phyloP scores from a whole-genome alignment of 2,888 invertebrate genomes.

The Caenorhabditis drosophilae region DNA sequence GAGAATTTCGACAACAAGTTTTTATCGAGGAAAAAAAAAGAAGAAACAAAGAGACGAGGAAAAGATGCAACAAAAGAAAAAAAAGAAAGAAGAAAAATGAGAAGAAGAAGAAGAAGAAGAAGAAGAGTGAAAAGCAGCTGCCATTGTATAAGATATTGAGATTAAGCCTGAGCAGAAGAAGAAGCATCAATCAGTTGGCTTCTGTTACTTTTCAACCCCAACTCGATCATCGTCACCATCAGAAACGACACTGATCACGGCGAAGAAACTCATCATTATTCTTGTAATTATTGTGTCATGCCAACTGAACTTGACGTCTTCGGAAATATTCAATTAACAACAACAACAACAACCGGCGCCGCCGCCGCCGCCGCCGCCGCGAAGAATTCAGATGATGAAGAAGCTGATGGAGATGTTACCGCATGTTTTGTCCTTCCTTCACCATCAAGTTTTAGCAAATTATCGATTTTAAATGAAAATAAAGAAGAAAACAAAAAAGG shows the following conservation, averaged over 20 bases:
- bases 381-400: no score
- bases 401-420: constrained; percentile 38
- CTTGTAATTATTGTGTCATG: constrained; percentile 3
- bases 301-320: constrained; percentile 30
- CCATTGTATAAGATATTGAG: no score
- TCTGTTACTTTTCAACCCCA: no score
- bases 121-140: constrained; percentile 2
- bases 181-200: not conserved
- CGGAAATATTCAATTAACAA: constrained; percentile 18
- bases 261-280: no score
- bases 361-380: not conserved
- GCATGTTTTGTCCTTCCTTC: constrained; percentile 39
- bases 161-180: not conserved
- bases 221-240: no score
- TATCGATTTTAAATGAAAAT: constrained; percentile 18
- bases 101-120: constrained; percentile 10
- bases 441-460: constrained; percentile 30
- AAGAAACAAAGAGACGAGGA: no score
- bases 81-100: no score
- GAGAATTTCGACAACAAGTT: no score
- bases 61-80: no score
- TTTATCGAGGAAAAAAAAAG: no score
- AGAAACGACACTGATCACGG: no score
- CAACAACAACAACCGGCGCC: constrained; percentile 1
- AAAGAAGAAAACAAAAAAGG: not conserved